phyloP scores from a whole-genome alignment of 2,797 vertebrate species.

The Paguma larvata region DNA sequence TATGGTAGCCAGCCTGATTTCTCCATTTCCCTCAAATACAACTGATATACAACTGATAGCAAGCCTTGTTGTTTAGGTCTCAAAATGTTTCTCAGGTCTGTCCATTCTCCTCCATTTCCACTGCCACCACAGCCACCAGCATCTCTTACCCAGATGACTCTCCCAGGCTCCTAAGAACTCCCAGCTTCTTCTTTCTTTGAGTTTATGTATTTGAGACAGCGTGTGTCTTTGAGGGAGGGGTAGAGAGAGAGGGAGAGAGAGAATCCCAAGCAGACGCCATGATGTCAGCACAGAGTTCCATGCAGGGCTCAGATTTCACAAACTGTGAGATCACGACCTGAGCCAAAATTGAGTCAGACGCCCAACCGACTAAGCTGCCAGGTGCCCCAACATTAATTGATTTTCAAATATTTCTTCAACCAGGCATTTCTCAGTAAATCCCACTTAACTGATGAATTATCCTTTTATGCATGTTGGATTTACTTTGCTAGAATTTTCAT shows the following conservation, averaged over 20 bases:
- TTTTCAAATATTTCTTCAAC: not conserved
- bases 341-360: too few species aligned
- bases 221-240: too few species aligned
- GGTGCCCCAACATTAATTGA: not conserved
- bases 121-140: not conserved
- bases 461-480: not conserved
- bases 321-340: too few species aligned
- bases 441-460: not conserved
- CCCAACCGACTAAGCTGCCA: too few species aligned
- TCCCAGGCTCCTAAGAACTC: not conserved
- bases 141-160: not conserved
- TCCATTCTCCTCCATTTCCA: not conserved
- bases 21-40: not conserved
- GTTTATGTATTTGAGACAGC: too few species aligned
- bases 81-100: not conserved
- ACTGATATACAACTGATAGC: not conserved
- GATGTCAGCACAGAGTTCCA: too few species aligned
- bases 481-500: not conserved
- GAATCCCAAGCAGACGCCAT: too few species aligned
- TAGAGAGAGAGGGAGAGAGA: too few species aligned
- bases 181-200: not conserved
- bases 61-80: not conserved
- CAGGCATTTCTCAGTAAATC: not conserved
- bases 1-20: not conserved
- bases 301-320: too few species aligned